Evolutionary conservation across 37 sponge, comb jelly and placozoan genomes (phyloP).

Genomic region (Chondrosia reniformis): DNA sequence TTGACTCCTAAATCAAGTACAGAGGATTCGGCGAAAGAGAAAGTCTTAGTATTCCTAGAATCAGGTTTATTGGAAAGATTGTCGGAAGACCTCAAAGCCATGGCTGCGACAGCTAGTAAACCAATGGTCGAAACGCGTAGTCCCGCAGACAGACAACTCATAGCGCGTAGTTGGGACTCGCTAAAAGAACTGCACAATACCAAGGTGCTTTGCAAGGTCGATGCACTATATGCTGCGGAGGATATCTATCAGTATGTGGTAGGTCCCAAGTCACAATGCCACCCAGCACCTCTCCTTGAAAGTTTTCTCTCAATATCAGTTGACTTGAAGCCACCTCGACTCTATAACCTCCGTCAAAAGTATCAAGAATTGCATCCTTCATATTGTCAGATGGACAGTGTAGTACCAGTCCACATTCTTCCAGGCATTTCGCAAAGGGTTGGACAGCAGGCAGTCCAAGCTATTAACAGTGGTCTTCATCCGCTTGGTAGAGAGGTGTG

Average conservation of each 20-base stretch:
- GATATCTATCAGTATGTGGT: slow-evolving; percentile 1
- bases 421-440: neutral
- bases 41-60: too few species aligned
- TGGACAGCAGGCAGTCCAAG: slow-evolving; percentile 1
- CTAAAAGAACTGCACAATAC: neutral
- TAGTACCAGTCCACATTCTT: neutral
- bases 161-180: neutral
- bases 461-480: slow-evolving; percentile 28
- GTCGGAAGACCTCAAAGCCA: neutral
- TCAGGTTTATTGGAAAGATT: too few species aligned
- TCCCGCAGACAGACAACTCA: neutral
- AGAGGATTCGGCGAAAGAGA: too few species aligned
- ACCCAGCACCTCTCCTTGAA: neutral
- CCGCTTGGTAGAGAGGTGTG: slow-evolving; percentile 52
- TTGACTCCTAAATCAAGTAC: too few species aligned
- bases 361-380: slow-evolving; percentile 19
- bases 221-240: neutral
- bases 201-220: neutral
- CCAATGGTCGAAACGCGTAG: neutral
- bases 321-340: neutral
- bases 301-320: too few species aligned
- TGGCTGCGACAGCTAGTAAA: neutral
- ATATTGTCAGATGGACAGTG: neutral
- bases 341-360: neutral
- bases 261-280: too few species aligned